Evolutionary conservation across 92 coral and sea anemone genomes (phyloP).

Genomic region (Plumapathes pennacea): DNA sequence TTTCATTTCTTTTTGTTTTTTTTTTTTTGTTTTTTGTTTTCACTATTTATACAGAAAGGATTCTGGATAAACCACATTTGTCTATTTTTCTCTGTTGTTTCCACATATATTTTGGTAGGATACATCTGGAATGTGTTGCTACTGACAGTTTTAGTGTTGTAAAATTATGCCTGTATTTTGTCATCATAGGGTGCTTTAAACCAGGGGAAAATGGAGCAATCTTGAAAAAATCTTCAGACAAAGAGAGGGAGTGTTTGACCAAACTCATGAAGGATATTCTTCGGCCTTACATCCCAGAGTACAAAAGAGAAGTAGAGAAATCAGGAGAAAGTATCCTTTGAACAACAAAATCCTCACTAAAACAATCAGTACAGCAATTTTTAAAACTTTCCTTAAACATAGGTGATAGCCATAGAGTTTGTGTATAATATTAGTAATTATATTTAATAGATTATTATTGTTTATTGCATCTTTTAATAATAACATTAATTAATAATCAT

Average conservation of each 20-base stretch:
- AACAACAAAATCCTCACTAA: too few species aligned
- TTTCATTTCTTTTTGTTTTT: too few species aligned
- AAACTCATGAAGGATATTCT: conserved; percentile 93
- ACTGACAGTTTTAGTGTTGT: too few species aligned
- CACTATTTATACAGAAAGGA: too few species aligned
- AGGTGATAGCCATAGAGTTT: neutral
- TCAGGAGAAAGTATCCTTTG: conserved; percentile 89
- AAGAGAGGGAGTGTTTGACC: conserved; percentile 74
- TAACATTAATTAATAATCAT: too few species aligned
- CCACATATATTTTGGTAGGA: neutral
- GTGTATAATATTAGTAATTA: neutral
- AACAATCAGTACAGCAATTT: too few species aligned
- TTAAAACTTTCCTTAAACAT: neutral
- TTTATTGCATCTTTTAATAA: too few species aligned
- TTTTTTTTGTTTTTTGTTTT: too few species aligned
- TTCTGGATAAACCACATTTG: too few species aligned
- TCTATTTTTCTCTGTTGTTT: too few species aligned
- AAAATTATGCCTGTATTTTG: neutral
- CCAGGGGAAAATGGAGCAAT: conserved; percentile 97
- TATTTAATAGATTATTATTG: too few species aligned
- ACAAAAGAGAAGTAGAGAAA: conserved; percentile 72
- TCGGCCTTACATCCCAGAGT: conserved; percentile 94
- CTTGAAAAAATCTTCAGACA: conserved; percentile 77
- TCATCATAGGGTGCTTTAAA: conserved; percentile 81
- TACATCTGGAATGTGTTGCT: too few species aligned